Evolutionary conservation across 2,797 vertebrate genomes (phyloP), one percentile per base, ranked within the genome.

Genomic region (Galago senegalensis): DNA sequence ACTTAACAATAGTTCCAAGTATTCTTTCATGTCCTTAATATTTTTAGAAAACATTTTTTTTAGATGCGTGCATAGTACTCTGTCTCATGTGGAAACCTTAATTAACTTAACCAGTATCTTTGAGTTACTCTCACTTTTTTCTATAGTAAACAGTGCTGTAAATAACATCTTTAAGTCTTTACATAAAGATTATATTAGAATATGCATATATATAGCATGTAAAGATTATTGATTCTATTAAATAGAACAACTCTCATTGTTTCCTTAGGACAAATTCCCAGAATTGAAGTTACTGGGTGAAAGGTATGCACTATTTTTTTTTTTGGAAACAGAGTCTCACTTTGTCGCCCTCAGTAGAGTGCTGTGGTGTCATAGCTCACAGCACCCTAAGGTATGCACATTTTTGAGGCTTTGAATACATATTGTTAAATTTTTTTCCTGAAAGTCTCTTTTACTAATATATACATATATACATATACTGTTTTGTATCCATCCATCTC

Each of bases 11-110:
- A 21, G 1, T 34, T 43, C 25, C 34, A 82, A 56, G 31, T 72
- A 46, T 85, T 85, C 91, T 61, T 85, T 91, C 31, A 40, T 56
- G 29, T 77, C 65, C 3, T 61, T 83, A 31, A 31, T 87, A 75
- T 58, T 94, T 94, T 89, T 58, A 58, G 73, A 75, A 92, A 40
- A 70, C n/a, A 20, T 43, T 43, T 81, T 89, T 49, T 49, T 20
- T 21, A 87, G 92, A 70, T 69, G 53, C 61, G 31, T 67, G 10
- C 3, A 3, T 69, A 37, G 18, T 77, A 46, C 89, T 65, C 43
- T 20, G 13, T 85, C 56, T 90, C 63, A 37, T 83, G 46, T 80
- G 67, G 87, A 85, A 76, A 27, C 63, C 27, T 29, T 63, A 70
- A 75, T 61, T 83, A 65, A 79, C 73, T 76, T 63, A 94, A 75